A percentile compares a stretch with the other conserved stretches of the same genome.
Evolutionary conservation across 2,797 vertebrate species (phyloP).

Genomic region (Ctenochaetus hawaiiensis): DNA sequence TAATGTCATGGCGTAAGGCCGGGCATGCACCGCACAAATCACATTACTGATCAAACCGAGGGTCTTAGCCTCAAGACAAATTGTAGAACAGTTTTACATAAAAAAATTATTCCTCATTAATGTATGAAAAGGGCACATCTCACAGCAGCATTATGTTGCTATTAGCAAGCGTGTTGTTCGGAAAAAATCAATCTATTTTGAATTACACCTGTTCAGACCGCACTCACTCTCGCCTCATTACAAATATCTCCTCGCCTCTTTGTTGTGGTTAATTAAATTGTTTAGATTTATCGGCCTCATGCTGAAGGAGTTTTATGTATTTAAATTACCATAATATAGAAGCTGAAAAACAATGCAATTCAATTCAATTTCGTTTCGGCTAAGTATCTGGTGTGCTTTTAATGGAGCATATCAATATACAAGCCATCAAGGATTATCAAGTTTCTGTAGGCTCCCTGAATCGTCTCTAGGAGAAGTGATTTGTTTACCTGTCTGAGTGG

Average conservation of each 20-base stretch:
- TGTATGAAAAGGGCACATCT: conserved; percentile 75
- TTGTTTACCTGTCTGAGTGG: conserved; percentile 33
- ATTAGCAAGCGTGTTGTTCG: conserved; percentile 48
- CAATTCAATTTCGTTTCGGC: conserved; percentile 1
- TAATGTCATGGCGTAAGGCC: conserved; percentile 69
- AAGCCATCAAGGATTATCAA: conserved; percentile 8
- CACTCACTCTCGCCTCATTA: conserved; percentile 24
- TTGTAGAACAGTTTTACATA: conserved; percentile 62
- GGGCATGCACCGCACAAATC: conserved; percentile 56
- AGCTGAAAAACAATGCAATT: neutral
- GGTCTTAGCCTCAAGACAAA: conserved; percentile 56
- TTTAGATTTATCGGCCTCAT: conserved; percentile 20
- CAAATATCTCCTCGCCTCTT: conserved; percentile 16
- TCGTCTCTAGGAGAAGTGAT: conserved; percentile 26
- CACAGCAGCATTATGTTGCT: conserved; percentile 46
- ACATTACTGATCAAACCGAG: conserved; percentile 59
- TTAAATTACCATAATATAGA: neutral
- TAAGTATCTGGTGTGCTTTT: conserved; percentile 11
- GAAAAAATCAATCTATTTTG: conserved; percentile 41
- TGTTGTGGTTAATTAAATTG: conserved; percentile 30
- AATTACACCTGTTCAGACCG: conserved; percentile 3
- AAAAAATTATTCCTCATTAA: conserved; percentile 67
- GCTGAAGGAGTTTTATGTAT: neutral
- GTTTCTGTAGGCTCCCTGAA: conserved; percentile 20
- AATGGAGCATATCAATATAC: conserved; percentile 4